Percentiles rank a stretch among this genome's conserved stretches.
phyloP scores from a whole-genome alignment of 2,113 vertebrate genomes.

The Phrynocephalus versicolor region DNA sequence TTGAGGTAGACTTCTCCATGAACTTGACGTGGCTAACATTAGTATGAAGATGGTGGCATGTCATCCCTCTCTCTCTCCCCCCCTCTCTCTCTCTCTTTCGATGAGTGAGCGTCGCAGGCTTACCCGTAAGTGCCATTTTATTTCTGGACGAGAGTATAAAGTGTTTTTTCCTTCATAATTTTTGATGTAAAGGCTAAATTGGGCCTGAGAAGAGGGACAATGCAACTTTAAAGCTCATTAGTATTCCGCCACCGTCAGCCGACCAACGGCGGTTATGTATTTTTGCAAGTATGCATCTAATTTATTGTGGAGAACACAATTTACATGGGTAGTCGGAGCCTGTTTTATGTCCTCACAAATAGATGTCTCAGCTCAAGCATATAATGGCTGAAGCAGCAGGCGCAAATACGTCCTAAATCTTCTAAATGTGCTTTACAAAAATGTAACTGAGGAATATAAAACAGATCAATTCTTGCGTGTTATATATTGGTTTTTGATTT shows the following conservation, averaged over 20 bases:
- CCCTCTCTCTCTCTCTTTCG: slow-evolving; percentile 72
- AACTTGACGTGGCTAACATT: slow-evolving; percentile 78
- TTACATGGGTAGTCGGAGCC: slow-evolving; percentile 99
- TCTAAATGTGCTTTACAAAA: slow-evolving; percentile 94
- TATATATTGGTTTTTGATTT: slow-evolving; percentile 98
- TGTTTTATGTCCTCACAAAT: slow-evolving; percentile 99
- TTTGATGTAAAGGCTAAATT: slow-evolving; percentile 89
- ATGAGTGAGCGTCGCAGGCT: slow-evolving; percentile 62
- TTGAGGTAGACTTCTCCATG: slow-evolving; percentile 63
- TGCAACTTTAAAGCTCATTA: slow-evolving; percentile 89
- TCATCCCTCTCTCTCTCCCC: slow-evolving; percentile 76
- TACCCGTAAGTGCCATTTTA: slow-evolving; percentile 83
- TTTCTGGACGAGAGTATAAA: slow-evolving; percentile 86
- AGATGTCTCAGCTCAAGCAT: slow-evolving; percentile 99
- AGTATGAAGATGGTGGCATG: slow-evolving; percentile 81
- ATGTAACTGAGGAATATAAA: slow-evolving; percentile 99
- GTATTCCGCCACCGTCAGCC: slow-evolving; percentile 90
- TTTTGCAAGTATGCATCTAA: slow-evolving; percentile 99
- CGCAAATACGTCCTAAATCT: slow-evolving; percentile 99
- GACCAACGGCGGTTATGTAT: slow-evolving; percentile 95
- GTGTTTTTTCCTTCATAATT: slow-evolving; percentile 88
- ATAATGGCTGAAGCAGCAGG: slow-evolving; percentile 98
- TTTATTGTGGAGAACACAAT: slow-evolving; percentile 99
- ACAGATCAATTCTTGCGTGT: slow-evolving; percentile 97
- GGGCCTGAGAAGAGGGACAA: slow-evolving; percentile 86